These are phyloP conservation scores for Drosophila kuntzei DNA, from an alignment of 2,888 invertebrate species.

Conservation along the genomic window DNA sequence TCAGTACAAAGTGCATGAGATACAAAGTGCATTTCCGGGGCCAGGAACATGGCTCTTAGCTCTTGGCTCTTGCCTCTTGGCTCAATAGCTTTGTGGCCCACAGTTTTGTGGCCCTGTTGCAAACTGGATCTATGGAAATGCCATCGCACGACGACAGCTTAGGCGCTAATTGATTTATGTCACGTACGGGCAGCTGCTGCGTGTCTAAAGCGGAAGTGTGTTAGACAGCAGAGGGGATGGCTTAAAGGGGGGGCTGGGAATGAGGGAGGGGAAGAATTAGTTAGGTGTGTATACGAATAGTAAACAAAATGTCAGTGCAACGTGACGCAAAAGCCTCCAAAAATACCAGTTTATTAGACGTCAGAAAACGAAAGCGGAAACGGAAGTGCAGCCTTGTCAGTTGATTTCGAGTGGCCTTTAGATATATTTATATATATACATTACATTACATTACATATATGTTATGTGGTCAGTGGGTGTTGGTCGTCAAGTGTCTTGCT, in stretches of 20 bases:
- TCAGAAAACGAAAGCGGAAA: slow-evolving; percentile 9
- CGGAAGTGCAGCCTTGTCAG: slow-evolving; percentile 13
- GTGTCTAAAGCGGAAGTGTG: slow-evolving; percentile 26
- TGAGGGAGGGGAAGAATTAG: slow-evolving; percentile 2
- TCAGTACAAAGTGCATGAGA: background rate
- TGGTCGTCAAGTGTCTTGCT: slow-evolving; percentile 2
- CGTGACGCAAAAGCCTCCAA: slow-evolving; percentile 57
- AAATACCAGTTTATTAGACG: slow-evolving; percentile 9
- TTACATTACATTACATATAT: too few species aligned
- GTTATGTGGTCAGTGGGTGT: background rate
- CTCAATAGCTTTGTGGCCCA: slow-evolving; percentile 1
- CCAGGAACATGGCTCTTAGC: slow-evolving; percentile 7
- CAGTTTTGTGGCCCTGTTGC: background rate
- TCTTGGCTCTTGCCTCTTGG: background rate
- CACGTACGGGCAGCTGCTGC: slow-evolving; percentile 63
- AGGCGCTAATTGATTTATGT: slow-evolving; percentile 77
- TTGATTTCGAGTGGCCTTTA: slow-evolving; percentile 11
- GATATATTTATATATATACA: background rate
- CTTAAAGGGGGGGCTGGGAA: slow-evolving; percentile 2
- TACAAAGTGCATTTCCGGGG: slow-evolving; percentile 73
- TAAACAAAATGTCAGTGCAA: slow-evolving; percentile 66
- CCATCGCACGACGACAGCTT: slow-evolving; percentile 62
- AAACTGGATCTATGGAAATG: slow-evolving; percentile 53
- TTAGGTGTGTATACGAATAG: slow-evolving; percentile 50
- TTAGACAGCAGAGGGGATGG: background rate